Percentiles rank a stretch among this genome's conserved stretches.
Evolutionary conservation across 2,797 vertebrate genomes (phyloP).

Genomic region (Crax fasciolata): DNA sequence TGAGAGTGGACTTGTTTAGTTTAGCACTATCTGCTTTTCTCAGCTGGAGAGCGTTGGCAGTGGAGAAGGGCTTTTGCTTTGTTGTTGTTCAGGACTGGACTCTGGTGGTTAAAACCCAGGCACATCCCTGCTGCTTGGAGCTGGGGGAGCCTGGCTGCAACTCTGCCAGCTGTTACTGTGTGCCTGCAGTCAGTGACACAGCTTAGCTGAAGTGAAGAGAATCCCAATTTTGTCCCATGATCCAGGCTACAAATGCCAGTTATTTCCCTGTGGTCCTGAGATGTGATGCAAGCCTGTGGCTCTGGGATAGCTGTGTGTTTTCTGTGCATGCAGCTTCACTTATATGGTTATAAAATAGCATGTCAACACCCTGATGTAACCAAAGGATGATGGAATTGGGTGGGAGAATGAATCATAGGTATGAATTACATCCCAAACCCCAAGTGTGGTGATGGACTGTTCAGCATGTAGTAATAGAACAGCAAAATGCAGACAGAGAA

Average conservation of each 20-base stretch:
- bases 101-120: not conserved
- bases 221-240: not conserved
- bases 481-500: not conserved
- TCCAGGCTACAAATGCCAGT: rapidly evolving
- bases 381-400: not conserved
- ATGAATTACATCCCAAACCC: slow-evolving; percentile 26
- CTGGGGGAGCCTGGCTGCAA: not conserved
- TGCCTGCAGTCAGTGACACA: not conserved
- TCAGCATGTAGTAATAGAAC: not conserved
- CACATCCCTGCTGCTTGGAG: rapidly evolving
- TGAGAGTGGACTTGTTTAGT: slow-evolving; percentile 20
- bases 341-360: not conserved
- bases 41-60: slow-evolving; percentile 23
- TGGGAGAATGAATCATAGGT: slow-evolving; percentile 16
- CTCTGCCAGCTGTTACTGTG: not conserved
- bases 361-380: not conserved
- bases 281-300: not conserved
- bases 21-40: slow-evolving; percentile 13
- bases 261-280: not conserved
- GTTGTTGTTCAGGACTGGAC: not conserved
- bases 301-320: not conserved
- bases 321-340: not conserved
- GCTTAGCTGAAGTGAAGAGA: not conserved
- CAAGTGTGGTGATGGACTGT: not conserved
- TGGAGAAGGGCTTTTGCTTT: not conserved